A percentile compares a stretch with the other conserved stretches of the same genome.
phyloP scores from a whole-genome alignment of 2,797 vertebrate species.

The Leptatherina wallacei region DNA sequence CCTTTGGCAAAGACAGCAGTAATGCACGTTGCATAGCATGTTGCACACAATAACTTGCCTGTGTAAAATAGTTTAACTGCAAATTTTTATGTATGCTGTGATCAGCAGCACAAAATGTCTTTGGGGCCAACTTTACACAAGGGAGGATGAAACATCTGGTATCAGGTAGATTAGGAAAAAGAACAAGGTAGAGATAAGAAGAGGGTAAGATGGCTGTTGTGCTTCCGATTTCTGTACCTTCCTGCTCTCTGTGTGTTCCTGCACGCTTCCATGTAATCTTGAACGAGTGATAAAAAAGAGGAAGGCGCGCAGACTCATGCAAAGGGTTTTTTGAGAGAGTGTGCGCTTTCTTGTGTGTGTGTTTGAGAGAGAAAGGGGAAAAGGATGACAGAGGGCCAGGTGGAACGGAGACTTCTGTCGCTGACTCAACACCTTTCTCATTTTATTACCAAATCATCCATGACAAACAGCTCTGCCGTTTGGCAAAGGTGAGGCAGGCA shows the following conservation, averaged over 20 bases:
- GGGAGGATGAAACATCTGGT: slow-evolving; percentile 74
- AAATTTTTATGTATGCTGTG: slow-evolving; percentile 67
- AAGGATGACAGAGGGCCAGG: slow-evolving; percentile 79
- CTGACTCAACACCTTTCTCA: slow-evolving; percentile 86
- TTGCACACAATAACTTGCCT: slow-evolving; percentile 34
- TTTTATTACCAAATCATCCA: slow-evolving; percentile 87
- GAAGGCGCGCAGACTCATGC: slow-evolving; percentile 22
- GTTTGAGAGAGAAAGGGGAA: slow-evolving; percentile 45
- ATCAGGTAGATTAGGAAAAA: slow-evolving; percentile 46
- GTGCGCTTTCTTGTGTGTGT: slow-evolving; percentile 28
- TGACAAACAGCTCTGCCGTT: slow-evolving; percentile 81
- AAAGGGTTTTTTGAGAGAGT: slow-evolving; percentile 14
- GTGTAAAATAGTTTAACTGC: slow-evolving; percentile 61
- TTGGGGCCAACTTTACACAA: slow-evolving; percentile 54
- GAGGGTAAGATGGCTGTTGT: slow-evolving; percentile 25
- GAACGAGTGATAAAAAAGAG: slow-evolving; percentile 21
- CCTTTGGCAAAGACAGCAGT: slow-evolving; percentile 17
- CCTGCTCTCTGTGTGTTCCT: slow-evolving; percentile 8
- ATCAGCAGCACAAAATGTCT: slow-evolving; percentile 69
- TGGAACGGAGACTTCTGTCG: slow-evolving; percentile 81
- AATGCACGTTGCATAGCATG: slow-evolving; percentile 11
- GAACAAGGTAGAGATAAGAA: slow-evolving; percentile 37
- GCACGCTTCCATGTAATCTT: slow-evolving; percentile 2
- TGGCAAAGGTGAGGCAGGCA: slow-evolving; percentile 74
- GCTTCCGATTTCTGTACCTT: slow-evolving; percentile 8